Base-by-base conservation (phyloP, 2,888 invertebrate species). In the Thecophora atra region DNA sequence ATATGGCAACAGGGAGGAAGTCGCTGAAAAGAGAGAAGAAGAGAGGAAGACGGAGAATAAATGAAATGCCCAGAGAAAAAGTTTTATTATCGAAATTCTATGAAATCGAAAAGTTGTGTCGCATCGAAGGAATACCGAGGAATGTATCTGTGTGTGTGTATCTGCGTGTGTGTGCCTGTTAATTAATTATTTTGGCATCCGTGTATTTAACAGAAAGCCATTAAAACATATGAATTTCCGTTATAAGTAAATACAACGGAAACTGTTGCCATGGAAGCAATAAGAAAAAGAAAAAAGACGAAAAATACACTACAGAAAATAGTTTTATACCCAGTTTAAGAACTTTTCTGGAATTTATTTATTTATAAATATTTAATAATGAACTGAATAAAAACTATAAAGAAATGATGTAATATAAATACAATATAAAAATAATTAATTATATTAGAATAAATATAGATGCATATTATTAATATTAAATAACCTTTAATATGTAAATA, bases 1-100 rank as follows among this genome's bases (percentile, higher is more conserved):
- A 85, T 95, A 96, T 0, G 96, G 96, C 72, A 96, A 87, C 68
- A 96, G 88, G 8, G 94, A 93, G 68, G 95, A 94, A 47, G 94
- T 93, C 67, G 94, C 95, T 92, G 85, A 37, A 88, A 89, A 52
- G 51, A 44, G 62, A 66, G 56, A 19, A 52, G 6, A 74, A n/a
- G n/a, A n/a, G n/a, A n/a, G n/a, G 19, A 70, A 65, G 13, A 37
- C 1, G 56, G 19, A 44, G 21, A 54, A 21, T 64, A n/a, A n/a
- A 30, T 64, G n/a, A 15, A n/a, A 30, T 64, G n/a, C 3, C 11
- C 11, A 44, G 28, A 60, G n/a, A 44, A 11, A 30, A 3, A 69
- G 17, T 51, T 7, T 47, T 51, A 47, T 47, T 47, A 51, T 62
- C 24, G 0, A 19, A 66, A 66, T 19, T 56, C 21, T 24, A 24